Evolutionary conservation across 2,888 invertebrate genomes (phyloP).

Genomic region (Phalangium opilio): DNA sequence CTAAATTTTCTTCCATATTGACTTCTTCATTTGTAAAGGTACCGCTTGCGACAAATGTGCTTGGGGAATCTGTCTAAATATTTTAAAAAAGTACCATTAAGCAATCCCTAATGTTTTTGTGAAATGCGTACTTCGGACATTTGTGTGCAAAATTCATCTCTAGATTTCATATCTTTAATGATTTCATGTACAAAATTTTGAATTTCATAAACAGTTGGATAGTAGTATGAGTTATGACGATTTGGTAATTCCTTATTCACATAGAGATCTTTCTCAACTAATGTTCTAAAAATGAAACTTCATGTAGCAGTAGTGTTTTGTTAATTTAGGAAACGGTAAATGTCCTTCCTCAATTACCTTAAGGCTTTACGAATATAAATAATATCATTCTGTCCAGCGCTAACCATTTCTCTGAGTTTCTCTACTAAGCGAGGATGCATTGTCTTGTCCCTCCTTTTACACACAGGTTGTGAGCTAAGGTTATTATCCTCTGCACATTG

Average conservation of each 20-base stretch:
- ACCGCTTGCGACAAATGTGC: too few species aligned
- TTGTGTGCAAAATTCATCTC: constrained; percentile 12
- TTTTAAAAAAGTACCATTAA: too few species aligned
- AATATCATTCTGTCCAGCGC: constrained; percentile 27
- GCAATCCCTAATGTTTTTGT: too few species aligned
- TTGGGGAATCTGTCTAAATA: too few species aligned
- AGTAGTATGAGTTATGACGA: constrained; percentile 29
- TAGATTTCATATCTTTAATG: constrained; percentile 28
- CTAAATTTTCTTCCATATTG: too few species aligned
- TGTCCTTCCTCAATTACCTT: constrained; percentile 21
- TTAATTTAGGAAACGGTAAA: too few species aligned
- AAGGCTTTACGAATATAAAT: constrained; percentile 29
- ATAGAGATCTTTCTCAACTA: constrained; percentile 25
- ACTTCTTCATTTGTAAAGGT: too few species aligned
- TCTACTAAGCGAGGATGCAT: constrained; percentile 27
- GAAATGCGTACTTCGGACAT: too few species aligned
- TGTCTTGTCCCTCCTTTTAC: too few species aligned
- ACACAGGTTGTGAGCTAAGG: too few species aligned
- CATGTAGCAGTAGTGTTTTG: not conserved
- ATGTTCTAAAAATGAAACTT: constrained; percentile 24
- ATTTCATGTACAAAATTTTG: constrained; percentile 33
- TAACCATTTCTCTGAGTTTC: constrained; percentile 29
- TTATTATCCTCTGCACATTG: too few species aligned
- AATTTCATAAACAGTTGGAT: constrained; percentile 32
- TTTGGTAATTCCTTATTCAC: constrained; percentile 21